Percentiles rank a stretch among this genome's conserved stretches.
phyloP scores from a whole-genome alignment of 2,113 vertebrate species.

The Orcinus orca region DNA sequence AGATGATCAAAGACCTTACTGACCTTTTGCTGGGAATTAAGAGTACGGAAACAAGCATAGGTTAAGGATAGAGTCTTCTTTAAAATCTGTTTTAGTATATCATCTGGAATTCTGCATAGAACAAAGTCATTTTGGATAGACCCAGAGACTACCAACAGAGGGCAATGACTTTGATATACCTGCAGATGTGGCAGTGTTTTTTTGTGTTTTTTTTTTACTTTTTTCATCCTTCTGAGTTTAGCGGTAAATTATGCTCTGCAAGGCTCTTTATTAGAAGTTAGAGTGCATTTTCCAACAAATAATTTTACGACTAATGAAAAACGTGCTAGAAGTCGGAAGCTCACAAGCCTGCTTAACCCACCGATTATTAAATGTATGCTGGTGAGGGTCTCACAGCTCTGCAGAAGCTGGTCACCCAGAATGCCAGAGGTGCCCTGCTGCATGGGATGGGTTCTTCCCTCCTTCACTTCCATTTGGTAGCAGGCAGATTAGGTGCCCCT shows the following conservation, averaged over 20 bases:
- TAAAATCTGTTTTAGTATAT: not conserved
- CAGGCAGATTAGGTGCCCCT: not conserved
- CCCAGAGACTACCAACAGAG: not conserved
- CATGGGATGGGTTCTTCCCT: not conserved
- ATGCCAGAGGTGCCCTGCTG: not conserved
- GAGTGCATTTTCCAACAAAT: not conserved
- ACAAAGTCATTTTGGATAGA: not conserved
- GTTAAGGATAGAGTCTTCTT: not conserved
- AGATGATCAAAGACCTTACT: not conserved
- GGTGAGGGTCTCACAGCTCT: not conserved
- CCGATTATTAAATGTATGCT: not conserved
- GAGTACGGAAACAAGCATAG: not conserved
- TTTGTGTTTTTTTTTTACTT: not conserved
- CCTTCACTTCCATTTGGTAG: not conserved
- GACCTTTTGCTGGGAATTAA: not conserved
- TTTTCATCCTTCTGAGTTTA: not conserved
- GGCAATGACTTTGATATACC: not conserved
- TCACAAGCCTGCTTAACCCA: not conserved
- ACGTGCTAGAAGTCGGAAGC: not conserved
- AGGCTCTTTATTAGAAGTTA: not conserved
- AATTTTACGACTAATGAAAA: not conserved
- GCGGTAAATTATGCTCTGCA: not conserved
- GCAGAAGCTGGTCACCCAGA: not conserved
- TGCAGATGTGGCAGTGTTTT: not conserved
- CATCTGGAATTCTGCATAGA: not conserved